A percentile compares a stretch with the other conserved stretches of the same genome.
These are phyloP conservation scores for Atherinosoma microstoma DNA, from an alignment of 2,797 vertebrate genomes.

Conservation along the genomic window DNA sequence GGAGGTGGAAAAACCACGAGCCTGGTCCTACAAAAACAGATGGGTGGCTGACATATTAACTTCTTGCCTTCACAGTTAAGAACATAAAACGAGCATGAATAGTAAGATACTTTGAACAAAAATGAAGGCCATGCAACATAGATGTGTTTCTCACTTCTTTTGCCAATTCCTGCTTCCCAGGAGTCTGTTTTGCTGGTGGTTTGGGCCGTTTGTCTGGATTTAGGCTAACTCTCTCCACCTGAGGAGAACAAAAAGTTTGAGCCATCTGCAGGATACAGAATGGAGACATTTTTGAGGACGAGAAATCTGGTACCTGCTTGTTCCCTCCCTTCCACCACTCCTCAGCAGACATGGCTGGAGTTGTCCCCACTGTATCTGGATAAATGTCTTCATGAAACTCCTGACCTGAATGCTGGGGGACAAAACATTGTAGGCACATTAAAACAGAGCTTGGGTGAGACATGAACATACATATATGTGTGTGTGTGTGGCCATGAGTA, in stretches of 20 bases:
- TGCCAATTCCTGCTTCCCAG: conserved; percentile 62
- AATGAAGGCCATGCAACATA: background rate
- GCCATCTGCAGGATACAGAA: background rate
- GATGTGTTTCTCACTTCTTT: conserved; percentile 71
- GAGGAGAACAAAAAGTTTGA: background rate
- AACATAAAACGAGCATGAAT: background rate
- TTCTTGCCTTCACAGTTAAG: background rate
- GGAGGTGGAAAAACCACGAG: conserved; percentile 84
- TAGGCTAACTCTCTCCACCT: conserved; percentile 90
- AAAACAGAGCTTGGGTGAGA: background rate
- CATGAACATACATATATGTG: background rate
- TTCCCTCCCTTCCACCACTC: conserved; percentile 92
- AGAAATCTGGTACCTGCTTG: conserved; percentile 83
- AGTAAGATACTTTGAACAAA: background rate
- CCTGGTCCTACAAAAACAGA: conserved; percentile 65
- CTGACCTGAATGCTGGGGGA: conserved; percentile 73
- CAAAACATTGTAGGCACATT: background rate
- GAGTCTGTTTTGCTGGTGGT: conserved; percentile 43
- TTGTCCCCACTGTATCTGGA: conserved; percentile 84
- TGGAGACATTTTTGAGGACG: background rate
- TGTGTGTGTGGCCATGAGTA: background rate
- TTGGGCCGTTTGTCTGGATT: conserved; percentile 81
- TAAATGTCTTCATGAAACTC: conserved; percentile 94
- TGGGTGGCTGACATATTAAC: background rate
- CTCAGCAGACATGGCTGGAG: conserved; percentile 81